Evolutionary conservation across 2,113 vertebrate genomes (phyloP).

Genomic region (Thinocorus orbignyianus): DNA sequence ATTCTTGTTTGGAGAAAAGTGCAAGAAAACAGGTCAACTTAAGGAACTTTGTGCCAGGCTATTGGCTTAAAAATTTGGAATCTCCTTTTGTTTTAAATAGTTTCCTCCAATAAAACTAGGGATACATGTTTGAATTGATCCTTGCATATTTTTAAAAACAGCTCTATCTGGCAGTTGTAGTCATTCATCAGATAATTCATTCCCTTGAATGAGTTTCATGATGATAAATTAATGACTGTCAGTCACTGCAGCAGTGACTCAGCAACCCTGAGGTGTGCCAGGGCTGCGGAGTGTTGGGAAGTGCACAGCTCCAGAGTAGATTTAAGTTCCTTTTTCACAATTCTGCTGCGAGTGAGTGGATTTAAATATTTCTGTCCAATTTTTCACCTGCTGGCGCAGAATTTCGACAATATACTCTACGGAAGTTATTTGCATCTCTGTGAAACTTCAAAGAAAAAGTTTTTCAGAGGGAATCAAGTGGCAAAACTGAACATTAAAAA

Average conservation of each 20-base stretch:
- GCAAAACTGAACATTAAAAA: background rate
- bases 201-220: too few relatives aligned
- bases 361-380: background rate
- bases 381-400: background rate
- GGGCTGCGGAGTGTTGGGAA: background rate
- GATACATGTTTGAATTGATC: background rate
- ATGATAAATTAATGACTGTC: background rate
- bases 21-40: fast-evolving
- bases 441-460: background rate
- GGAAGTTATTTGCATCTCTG: background rate
- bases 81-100: background rate
- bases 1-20: background rate
- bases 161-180: background rate
- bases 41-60: too few relatives aligned
- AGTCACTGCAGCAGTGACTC: background rate
- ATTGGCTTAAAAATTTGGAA: background rate
- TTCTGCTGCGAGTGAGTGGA: too few relatives aligned
- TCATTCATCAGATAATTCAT: background rate
- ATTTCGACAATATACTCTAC: background rate
- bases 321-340: background rate
- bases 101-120: background rate
- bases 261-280: background rate
- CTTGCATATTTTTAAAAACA: background rate
- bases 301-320: background rate
- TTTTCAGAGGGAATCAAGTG: background rate